Base-by-base conservation (phyloP, 2,888 invertebrate species). In the Amiota mariae region DNA sequence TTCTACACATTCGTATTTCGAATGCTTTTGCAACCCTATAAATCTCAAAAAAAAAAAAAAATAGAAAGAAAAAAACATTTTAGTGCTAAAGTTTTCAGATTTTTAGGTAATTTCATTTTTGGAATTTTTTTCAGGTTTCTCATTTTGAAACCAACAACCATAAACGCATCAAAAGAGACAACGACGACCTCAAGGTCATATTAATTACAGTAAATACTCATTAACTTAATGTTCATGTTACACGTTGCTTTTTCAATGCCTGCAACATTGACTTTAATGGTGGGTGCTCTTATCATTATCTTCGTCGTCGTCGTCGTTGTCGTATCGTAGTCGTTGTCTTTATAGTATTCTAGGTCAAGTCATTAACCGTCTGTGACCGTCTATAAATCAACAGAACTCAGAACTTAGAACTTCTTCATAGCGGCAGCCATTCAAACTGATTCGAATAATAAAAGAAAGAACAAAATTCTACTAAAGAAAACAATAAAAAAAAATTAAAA, bases 311-410 rank as follows among this genome's bases (percentile, higher is more conserved):
- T 18, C 59, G n/a, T 18, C 0, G 59, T 4, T 11, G 59, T 20
- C 20, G 59, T 18, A 20, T 4, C 20, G 59, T 20, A 10, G 59
- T 18, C 59, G 36, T 59, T 59, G 8, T 15, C 18, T 3, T 36
- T 59, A 59, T 15, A n/a, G n/a, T n/a, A 9, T 59, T 66, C 54
- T 68, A 68, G 67, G 67, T 68, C 67, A 68, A 68, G 67, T 68
- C 67, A 54, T 68, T 68, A 68, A 47, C 36, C 67, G 67, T 68
- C 67, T 68, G 51, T n/a, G 51, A 68, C 67, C 67, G 67, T 51
- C 24, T 48, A 68, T 68, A 68, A 68, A 68, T 68, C 67, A 68
- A 68, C 67, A 67, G n/a, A 18, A 68, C 11, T 46, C 13, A 67
- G n/a, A 18, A 68, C 11, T 46, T 3, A 67, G n/a, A 18, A 68